Evolutionary conservation across 1,140 invertebrate species (phyloP).

Genomic region (Augochlora pura): DNA sequence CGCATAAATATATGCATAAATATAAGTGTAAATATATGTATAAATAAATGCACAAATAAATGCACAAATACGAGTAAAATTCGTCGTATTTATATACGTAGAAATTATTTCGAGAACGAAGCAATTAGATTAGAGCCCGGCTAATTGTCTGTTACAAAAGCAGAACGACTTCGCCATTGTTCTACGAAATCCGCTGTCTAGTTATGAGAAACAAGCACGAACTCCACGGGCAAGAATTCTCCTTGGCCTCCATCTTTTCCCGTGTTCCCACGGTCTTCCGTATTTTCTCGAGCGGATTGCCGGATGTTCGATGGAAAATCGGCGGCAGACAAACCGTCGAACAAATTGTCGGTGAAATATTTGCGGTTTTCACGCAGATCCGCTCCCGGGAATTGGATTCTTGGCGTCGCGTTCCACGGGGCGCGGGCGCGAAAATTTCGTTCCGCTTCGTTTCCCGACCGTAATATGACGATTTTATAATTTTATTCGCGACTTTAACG

Average conservation of each 20-base stretch:
- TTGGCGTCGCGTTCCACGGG: neutral
- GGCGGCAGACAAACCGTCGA: neutral
- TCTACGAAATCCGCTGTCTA: no score
- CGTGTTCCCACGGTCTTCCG: neutral
- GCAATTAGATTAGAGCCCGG: no score
- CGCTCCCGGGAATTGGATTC: neutral
- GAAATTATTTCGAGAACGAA: no score
- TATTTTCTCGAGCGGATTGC: neutral
- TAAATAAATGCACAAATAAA: no score
- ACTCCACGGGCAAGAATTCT: neutral
- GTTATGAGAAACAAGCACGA: neutral
- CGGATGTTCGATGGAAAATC: neutral
- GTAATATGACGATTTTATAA: neutral
- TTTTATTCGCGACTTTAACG: neutral
- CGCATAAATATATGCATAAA: no score
- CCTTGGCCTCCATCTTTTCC: neutral
- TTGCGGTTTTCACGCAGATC: neutral
- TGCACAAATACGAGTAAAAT: no score
- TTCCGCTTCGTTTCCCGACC: neutral
- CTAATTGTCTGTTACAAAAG: no score
- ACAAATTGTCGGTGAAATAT: slow-evolving; percentile 4
- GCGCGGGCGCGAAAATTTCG: neutral
- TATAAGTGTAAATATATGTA: no score
- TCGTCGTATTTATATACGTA: no score
- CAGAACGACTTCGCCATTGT: no score